Evolutionary conservation across 2,888 invertebrate species (phyloP), one percentile per base, ranked within the genome.

Genomic region (Eumacrocentrus americanus): DNA sequence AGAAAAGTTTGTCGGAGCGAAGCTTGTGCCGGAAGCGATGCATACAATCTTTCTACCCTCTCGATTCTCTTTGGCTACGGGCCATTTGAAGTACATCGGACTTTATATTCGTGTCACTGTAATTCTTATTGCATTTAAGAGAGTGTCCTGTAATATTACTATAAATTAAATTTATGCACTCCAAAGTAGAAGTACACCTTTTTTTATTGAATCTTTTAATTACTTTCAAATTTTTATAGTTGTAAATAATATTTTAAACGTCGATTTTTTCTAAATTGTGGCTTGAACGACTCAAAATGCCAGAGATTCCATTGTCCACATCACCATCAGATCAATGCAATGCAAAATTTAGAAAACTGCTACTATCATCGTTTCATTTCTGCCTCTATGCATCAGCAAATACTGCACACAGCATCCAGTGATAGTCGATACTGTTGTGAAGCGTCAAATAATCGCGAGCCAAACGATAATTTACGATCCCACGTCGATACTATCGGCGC

Each of bases 391-490:
- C n/a, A n/a, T n/a, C n/a, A n/a, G n/a, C n/a, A n/a, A n/a, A n/a
- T n/a, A n/a, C n/a, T n/a, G n/a, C n/a, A n/a, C n/a, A n/a, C n/a
- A n/a, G n/a, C n/a, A n/a, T n/a, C n/a, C n/a, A n/a, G n/a, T 25
- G 12, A n/a, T 14, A 23, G 40, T 53, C 22, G 51, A 52, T 42
- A 29, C 25, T 4, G n/a, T 23, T 40, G 7, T 9, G 44, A 34
- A 22, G 34, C 46, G 12, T 44, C 54, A 55, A 64, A 62, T 62
- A 66, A 66, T 53, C 64, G 55, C 42, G 44, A 38, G 35, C 51
- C 54, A 35, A 35, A 61, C 57, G 53, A 64, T 64, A 61, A 64
- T 64, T 66, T 59, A 62, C 56, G 66, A 64, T 62, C 56, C 46
- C 47, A 60, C 63, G 47, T 64, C 52, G 62, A 64, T 64, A 64